Conservation (phyloP, 2,888 invertebrate species). For the Esperia sulphurella region DNA sequence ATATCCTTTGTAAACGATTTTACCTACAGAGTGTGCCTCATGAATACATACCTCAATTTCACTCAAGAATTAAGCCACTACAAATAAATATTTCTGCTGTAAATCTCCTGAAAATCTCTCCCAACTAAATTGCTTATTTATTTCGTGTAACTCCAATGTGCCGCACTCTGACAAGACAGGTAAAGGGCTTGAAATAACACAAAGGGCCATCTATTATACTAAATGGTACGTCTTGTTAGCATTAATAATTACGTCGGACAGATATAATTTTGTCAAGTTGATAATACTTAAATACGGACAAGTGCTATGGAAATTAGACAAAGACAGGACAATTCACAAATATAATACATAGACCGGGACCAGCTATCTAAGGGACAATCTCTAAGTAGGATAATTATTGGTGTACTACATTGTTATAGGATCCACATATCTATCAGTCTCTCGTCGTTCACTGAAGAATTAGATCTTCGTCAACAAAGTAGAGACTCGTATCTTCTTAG, state of each 20-base stretch:
- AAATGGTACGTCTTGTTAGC: constrained; percentile 36
- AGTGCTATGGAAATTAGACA: too few species aligned
- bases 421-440: too few species aligned
- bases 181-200: constrained; percentile 39
- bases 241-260: neutral
- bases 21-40: neutral
- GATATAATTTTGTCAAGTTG: neutral
- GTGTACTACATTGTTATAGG: too few species aligned
- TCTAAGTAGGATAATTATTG: too few species aligned
- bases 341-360: too few species aligned
- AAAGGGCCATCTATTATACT: constrained; percentile 55
- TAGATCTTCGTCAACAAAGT: too few species aligned
- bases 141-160: constrained; percentile 51
- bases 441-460: too few species aligned
- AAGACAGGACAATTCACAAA: too few species aligned
- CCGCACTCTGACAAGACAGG: constrained; percentile 49
- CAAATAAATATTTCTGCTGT: constrained; percentile 46
- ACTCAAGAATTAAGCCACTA: constrained; percentile 33
- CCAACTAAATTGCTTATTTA: constrained; percentile 56
- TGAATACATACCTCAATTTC: constrained; percentile 22
- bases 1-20: neutral
- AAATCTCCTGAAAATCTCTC: constrained; percentile 47
- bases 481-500: too few species aligned
- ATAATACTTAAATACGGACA: neutral
- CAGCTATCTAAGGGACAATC: too few species aligned